Evolutionary conservation across 2,888 invertebrate genomes (phyloP).

Genomic region (Sipha maydis): DNA sequence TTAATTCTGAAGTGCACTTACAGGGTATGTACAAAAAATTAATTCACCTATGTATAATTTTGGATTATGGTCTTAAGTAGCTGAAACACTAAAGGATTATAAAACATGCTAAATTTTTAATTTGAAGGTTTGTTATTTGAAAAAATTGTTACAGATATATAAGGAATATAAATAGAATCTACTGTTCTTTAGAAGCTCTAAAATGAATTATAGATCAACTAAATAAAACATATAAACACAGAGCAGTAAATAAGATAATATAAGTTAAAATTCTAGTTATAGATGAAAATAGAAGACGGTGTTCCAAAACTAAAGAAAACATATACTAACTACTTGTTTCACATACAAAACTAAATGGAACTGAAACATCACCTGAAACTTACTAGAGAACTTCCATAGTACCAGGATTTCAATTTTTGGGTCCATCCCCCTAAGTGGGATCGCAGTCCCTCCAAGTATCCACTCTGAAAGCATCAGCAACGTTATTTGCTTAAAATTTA

Average conservation of each 20-base stretch:
- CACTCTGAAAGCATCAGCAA: slow-evolving; percentile 76
- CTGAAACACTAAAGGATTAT: slow-evolving; percentile 44
- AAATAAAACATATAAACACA: slow-evolving; percentile 56
- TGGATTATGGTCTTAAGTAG: slow-evolving; percentile 58
- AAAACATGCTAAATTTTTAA: slow-evolving; percentile 47
- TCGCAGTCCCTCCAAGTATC: slow-evolving; percentile 92
- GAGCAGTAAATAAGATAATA: slow-evolving; percentile 54
- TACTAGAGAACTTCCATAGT: slow-evolving; percentile 97
- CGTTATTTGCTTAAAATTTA: slow-evolving; percentile 48
- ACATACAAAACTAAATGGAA: slow-evolving; percentile 61
- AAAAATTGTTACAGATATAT: slow-evolving; percentile 4
- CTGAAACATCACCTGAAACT: slow-evolving; percentile 70
- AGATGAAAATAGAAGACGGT: slow-evolving; percentile 56
- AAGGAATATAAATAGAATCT: slow-evolving; percentile 44
- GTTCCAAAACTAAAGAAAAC: slow-evolving; percentile 60
- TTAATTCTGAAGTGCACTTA: slow-evolving; percentile 53
- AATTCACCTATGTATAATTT: slow-evolving; percentile 14
- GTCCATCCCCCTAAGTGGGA: slow-evolving; percentile 95
- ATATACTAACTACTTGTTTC: slow-evolving; percentile 60
- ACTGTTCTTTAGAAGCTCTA: slow-evolving; percentile 56
- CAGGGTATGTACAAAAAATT: slow-evolving; percentile 33
- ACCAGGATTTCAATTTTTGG: slow-evolving; percentile 96
- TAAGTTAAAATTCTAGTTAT: slow-evolving; percentile 53
- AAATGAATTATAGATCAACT: slow-evolving; percentile 53
- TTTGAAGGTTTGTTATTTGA: slow-evolving; percentile 7